A percentile compares a stretch with the other conserved stretches of the same genome.
phyloP scores from a whole-genome alignment of 2,113 vertebrate genomes.

The Semnornis frantzii region DNA sequence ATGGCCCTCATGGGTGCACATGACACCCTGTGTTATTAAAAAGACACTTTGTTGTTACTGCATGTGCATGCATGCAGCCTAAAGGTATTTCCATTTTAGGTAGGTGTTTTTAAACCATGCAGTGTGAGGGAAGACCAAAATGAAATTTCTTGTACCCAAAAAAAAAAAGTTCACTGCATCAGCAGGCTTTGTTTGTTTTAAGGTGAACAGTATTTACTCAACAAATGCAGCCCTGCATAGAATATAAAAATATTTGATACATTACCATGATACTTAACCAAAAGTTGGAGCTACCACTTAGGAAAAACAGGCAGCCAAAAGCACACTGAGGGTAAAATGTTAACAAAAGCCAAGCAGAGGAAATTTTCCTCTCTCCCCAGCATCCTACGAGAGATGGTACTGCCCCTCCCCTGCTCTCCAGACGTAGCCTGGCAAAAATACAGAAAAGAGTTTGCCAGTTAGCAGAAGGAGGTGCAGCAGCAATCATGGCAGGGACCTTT shows the following conservation, averaged over 20 bases:
- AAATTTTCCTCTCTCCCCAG: neutral
- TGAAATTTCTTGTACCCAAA: neutral
- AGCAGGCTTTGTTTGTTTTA: neutral
- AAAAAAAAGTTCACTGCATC: neutral
- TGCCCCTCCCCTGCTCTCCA: neutral
- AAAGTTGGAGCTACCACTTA: neutral
- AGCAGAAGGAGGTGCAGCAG: neutral
- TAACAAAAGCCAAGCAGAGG: neutral
- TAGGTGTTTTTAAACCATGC: neutral
- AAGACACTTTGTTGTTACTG: neutral
- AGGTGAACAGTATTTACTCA: neutral
- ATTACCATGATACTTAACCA: neutral
- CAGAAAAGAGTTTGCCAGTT: neutral
- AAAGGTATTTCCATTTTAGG: neutral
- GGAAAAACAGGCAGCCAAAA: neutral
- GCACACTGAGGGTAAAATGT: neutral
- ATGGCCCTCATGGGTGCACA: neutral
- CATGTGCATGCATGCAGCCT: neutral
- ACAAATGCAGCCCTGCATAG: neutral
- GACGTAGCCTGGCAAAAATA: neutral
- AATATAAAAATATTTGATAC: neutral
- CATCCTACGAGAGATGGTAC: neutral
- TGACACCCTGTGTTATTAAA: accelerated
- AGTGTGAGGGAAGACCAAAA: neutral
- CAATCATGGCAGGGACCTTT: slow-evolving; percentile 8